These are phyloP conservation scores for Fragum whitleyi DNA, from an alignment of 2,888 invertebrate species.

Conservation along the genomic window DNA sequence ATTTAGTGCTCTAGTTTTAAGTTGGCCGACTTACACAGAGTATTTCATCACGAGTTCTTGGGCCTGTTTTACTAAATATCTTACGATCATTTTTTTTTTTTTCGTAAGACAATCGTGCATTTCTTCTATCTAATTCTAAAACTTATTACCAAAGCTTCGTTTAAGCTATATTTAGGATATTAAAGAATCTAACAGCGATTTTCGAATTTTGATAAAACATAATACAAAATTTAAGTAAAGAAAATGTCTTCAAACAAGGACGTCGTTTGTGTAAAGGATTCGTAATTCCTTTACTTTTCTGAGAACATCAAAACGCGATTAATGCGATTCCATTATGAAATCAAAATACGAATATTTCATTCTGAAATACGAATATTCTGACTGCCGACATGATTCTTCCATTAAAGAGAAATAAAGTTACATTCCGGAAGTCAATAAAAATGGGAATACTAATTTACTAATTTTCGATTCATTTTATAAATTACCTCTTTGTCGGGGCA, in stretches of 20 bases:
- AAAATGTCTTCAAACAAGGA: no score
- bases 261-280: conserved; percentile 21
- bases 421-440: conserved; percentile 36
- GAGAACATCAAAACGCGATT: conserved; percentile 29
- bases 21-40: no score
- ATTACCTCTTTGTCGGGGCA: conserved; percentile 49
- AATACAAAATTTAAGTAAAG: neutral
- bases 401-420: conserved; percentile 55
- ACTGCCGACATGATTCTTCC: conserved; percentile 57
- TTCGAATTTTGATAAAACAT: no score
- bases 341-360: conserved; percentile 52
- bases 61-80: no score
- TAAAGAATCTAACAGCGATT: no score
- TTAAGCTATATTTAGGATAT: no score
- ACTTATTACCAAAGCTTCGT: no score
- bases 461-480: conserved; percentile 66
- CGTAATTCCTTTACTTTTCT: conserved; percentile 16
- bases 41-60: no score
- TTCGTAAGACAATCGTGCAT: no score
- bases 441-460: conserved; percentile 58
- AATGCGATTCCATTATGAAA: conserved; percentile 31
- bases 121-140: no score
- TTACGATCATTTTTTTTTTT: no score
- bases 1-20: no score
- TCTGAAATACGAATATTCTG: conserved; percentile 44